Evolutionary conservation across 2,113 vertebrate genomes (phyloP).

Genomic region (Azemiops feae): DNA sequence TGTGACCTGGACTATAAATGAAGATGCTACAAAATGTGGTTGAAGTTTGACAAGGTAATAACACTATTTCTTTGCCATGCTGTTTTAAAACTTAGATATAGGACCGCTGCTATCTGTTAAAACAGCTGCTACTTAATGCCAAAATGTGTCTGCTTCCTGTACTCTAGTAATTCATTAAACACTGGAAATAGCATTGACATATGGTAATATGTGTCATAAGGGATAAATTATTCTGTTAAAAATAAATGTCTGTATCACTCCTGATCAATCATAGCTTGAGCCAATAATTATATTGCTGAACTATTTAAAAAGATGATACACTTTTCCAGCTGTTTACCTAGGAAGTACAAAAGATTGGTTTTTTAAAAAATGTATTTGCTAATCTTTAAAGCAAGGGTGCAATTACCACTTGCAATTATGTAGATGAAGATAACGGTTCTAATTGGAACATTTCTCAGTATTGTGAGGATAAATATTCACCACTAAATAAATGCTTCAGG

Average conservation of each 20-base stretch:
- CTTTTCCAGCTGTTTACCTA: background rate
- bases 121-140: background rate
- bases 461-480: background rate
- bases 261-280: background rate
- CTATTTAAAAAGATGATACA: background rate
- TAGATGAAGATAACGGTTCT: background rate
- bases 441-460: background rate
- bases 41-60: constrained; percentile 8
- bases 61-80: background rate
- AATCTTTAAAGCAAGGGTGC: background rate
- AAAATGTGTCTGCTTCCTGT: background rate
- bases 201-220: background rate
- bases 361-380: background rate
- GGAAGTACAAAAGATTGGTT: background rate
- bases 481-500: background rate
- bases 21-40: background rate
- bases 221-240: background rate
- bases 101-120: background rate
- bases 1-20: background rate
- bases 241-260: background rate
- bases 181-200: background rate
- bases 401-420: background rate
- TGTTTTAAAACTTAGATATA: background rate
- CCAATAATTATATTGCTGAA: background rate
- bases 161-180: background rate